Base-by-base conservation (phyloP, 2,797 vertebrate species). In the Smutsia temminckii region DNA sequence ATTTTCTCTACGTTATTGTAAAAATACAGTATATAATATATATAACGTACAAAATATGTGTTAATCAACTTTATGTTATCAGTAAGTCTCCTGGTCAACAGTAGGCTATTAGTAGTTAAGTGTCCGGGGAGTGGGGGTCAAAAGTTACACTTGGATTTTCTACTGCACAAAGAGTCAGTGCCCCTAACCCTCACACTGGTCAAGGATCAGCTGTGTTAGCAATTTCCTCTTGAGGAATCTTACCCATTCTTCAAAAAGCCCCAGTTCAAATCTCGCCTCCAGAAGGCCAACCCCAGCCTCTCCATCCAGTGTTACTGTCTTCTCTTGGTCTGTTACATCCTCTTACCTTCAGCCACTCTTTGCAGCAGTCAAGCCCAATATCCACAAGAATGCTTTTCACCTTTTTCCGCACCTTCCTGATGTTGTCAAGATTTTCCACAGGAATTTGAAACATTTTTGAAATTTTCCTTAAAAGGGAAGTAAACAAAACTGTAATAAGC, bases 381-480 rank as follows among this genome's bases (percentile, higher is more conserved):
- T 99, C 99, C 97, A 98, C 97, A 63, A 99, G 98, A 97, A 99
- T 99, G 89, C 98, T 98, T 98, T 99, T 99, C 95, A 99, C 99
- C 85, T 99, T 99, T 97, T 99, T 99, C 66, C 99, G 99, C 49
- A 99, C 99, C 98, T 99, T 99, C 97, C 99, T 98, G 97, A 99
- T 99, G 98, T 98, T 99, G 95, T 99, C 99, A 97, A 99, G 98
- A 97, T 99, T 99, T 98, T 98, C 99, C 97, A 99, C 99, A 85
- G 99, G 99, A 98, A 99, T 97, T 98, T 99, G 99, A 99, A 99
- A 99, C 99, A 99, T 99, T 98, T 97, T 99, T 98, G 97, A 93
- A 96, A 96, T 96, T 98, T 98, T 98, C 95, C 95, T 95, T 95
- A 91, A 92, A 96, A 96, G 51, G 34, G 40, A 95, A 90, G n/a